Conservation (phyloP, 2,797 vertebrate species). For the Nyctibius grandis region DNA sequence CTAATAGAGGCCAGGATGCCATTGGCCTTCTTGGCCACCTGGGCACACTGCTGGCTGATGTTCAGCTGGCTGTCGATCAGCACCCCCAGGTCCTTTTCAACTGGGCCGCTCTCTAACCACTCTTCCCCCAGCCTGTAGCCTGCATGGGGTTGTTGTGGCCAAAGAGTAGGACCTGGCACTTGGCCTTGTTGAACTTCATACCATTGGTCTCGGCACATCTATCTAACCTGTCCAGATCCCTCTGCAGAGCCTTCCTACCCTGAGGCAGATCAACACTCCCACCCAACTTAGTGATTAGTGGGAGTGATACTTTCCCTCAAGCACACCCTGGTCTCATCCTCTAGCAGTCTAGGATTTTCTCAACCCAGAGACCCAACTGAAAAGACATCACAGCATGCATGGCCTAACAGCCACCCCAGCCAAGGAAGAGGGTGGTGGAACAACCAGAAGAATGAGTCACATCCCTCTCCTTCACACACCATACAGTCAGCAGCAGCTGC, state of each 20-base stretch:
- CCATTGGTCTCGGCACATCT: background rate
- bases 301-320: background rate
- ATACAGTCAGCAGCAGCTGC: slow-evolving; percentile 1
- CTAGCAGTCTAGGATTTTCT: background rate
- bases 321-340: background rate
- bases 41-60: background rate
- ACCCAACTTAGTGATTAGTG: no score
- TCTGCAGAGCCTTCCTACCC: no score
- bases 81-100: background rate
- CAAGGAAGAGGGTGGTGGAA: background rate
- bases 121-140: background rate
- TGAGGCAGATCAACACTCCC: no score
- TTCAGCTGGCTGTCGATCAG: background rate
- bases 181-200: background rate
- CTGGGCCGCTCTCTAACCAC: no score
- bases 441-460: slow-evolving; percentile 3
- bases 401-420: background rate
- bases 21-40: background rate
- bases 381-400: background rate
- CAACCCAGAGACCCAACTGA: background rate
- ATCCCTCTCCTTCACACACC: background rate
- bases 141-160: background rate
- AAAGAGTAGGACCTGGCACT: background rate
- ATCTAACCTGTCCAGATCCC: no score
- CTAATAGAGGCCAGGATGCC: background rate